These are phyloP conservation scores for Bombus difficillimus DNA, from an alignment of 1,140 invertebrate genomes.

Conservation along the genomic window DNA sequence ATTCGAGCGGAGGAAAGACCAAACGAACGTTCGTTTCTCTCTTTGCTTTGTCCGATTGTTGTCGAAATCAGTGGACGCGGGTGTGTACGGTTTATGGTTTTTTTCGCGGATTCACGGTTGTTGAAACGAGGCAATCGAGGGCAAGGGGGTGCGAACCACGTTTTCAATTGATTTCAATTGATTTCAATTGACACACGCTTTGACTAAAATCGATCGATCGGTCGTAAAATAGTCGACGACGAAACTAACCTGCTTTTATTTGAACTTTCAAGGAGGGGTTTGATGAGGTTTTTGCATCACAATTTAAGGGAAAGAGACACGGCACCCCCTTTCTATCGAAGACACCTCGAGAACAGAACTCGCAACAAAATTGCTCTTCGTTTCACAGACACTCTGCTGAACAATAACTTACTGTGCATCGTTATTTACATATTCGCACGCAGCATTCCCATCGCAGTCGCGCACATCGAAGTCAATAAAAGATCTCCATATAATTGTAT, in stretches of 20 bases:
- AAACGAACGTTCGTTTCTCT: not conserved
- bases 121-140: conserved; percentile 16
- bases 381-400: conserved; percentile 60
- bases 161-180: not conserved
- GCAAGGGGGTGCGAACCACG: not conserved
- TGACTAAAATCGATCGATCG: not conserved
- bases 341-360: conserved; percentile 13
- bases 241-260: not conserved
- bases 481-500: conserved; percentile 71
- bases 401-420: conserved; percentile 71
- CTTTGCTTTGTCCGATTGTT: not conserved
- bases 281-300: not conserved
- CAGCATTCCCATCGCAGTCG: conserved; percentile 51
- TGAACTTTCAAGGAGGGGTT: not conserved
- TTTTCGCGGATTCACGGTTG: not conserved
- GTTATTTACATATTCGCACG: conserved; percentile 71
- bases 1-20: conserved; percentile 14
- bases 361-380: conserved; percentile 32
- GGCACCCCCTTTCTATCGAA: conserved; percentile 22
- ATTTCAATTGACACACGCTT: not conserved
- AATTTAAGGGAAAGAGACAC: not conserved
- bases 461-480: conserved; percentile 65
- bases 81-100: not conserved
- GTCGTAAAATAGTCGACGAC: not conserved
- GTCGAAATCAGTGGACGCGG: conserved; percentile 1